phyloP scores from a whole-genome alignment of 1,140 invertebrate genomes.

The Magallana ariakensis region DNA sequence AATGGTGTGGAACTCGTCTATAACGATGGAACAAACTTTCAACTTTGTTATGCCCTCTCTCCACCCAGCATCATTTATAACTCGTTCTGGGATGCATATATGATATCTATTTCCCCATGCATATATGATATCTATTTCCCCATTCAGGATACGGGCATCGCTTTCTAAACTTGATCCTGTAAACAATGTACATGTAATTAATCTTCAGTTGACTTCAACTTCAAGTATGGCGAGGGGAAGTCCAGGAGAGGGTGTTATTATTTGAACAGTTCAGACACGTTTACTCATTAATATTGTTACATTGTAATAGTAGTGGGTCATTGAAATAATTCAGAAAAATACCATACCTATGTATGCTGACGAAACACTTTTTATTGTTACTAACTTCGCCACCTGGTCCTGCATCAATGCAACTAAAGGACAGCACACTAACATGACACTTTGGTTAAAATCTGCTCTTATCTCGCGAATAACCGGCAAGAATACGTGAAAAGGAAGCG shows the following conservation, averaged over 20 bases:
- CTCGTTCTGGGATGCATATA: slow-evolving; percentile 31
- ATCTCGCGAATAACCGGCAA: no score
- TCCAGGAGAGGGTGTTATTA: no score
- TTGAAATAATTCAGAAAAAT: no score
- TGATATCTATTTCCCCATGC: slow-evolving; percentile 1
- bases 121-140: not conserved
- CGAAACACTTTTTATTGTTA: not conserved
- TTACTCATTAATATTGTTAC: no score
- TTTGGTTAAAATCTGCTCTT: no score
- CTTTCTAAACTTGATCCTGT: not conserved
- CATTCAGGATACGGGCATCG: not conserved
- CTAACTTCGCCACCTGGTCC: not conserved
- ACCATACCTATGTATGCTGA: not conserved
- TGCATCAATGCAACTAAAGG: not conserved
- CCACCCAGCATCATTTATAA: not conserved
- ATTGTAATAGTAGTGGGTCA: no score
- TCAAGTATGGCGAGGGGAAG: no score
- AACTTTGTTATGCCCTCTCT: not conserved
- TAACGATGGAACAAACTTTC: not conserved
- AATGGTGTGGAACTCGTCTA: slow-evolving; percentile 20
- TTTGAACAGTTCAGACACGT: no score
- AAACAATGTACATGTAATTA: not conserved
- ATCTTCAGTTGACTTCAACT: no score
- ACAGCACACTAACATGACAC: not conserved
- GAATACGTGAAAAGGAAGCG: no score